Base-by-base conservation (phyloP, 2,888 invertebrate species). In the Drosophila mayaguana region DNA sequence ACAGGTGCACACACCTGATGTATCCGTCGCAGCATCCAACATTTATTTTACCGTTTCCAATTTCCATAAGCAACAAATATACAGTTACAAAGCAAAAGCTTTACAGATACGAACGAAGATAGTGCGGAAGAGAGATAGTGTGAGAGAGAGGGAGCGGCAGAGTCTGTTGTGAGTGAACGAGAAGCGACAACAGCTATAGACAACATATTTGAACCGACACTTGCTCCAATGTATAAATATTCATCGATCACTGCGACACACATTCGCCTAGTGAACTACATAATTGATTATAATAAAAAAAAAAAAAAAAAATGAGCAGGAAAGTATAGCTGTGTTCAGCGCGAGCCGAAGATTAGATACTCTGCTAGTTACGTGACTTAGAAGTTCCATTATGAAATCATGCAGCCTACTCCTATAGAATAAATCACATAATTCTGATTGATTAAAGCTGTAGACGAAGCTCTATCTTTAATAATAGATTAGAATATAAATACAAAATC, bases 21-120 rank as follows among this genome's bases (percentile, higher is more conserved):
- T 57, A 77, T 45, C 61, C 18, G 40, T 40, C 59, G 46, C 43
- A 56, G 51, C 67, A 70, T 63, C 66, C 75, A 62, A 75, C 82
- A 66, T 68, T 74, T 64, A 70, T 59, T 86, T 86, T 90, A 86
- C 90, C 88, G 90, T 86, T 86, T 78, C 54, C 59, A 71, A 90
- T 89, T 89, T 89, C 84, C 90, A 90, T 90, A 90, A 69, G 71
- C 89, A 77, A 75, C 77, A 63, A 77, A 77, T 70, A 28, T 45
- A 86, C 85, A 68, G 86, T 86, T 86, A 86, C 51, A 45, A 54
- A 51, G 69, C 68, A 51, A 54, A 68, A 56, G 60, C 67, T 54
- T 12, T n/a, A n/a, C 42, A 40, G 46, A 36, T 5, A 48, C 42
- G 22, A 18, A 22, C 50, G 3, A 28, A 56, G 59, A 59, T 42